phyloP scores from a whole-genome alignment of 2,113 vertebrate species.

The Cyanoderma ruficeps region DNA sequence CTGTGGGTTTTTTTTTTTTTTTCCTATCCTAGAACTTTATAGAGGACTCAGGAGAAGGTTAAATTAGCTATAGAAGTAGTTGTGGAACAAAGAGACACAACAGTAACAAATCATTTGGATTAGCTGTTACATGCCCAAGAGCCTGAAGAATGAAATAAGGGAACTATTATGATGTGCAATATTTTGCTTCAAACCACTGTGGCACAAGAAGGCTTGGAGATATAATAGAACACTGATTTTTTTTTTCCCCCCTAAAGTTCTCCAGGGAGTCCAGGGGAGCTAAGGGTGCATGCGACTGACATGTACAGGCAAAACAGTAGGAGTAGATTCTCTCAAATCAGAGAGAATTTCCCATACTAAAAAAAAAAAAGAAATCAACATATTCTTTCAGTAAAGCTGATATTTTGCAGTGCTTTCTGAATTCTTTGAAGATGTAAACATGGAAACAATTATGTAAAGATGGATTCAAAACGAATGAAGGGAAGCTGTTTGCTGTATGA shows the following conservation, averaged over 20 bases:
- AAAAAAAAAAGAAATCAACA: not conserved
- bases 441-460: not conserved
- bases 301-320: not conserved
- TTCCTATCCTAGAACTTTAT: not conserved
- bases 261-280: not conserved
- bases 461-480: not conserved
- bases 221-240: not conserved
- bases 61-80: not conserved
- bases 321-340: not conserved
- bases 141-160: constrained; percentile 22
- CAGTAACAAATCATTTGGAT: not conserved
- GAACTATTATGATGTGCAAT: not conserved
- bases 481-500: not conserved
- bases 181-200: not conserved
- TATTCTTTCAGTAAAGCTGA: not conserved
- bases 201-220: not conserved
- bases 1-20: not conserved
- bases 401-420: not conserved
- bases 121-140: not conserved
- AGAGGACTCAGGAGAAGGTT: not conserved
- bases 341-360: not conserved
- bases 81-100: not conserved
- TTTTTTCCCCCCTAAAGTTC: not conserved
- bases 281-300: not conserved
- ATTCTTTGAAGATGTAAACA: not conserved